A percentile compares a stretch with the other conserved stretches of the same genome.
These are phyloP conservation scores for Apodemia zela DNA, from an alignment of 2,888 invertebrate genomes.

Conservation along the genomic window DNA sequence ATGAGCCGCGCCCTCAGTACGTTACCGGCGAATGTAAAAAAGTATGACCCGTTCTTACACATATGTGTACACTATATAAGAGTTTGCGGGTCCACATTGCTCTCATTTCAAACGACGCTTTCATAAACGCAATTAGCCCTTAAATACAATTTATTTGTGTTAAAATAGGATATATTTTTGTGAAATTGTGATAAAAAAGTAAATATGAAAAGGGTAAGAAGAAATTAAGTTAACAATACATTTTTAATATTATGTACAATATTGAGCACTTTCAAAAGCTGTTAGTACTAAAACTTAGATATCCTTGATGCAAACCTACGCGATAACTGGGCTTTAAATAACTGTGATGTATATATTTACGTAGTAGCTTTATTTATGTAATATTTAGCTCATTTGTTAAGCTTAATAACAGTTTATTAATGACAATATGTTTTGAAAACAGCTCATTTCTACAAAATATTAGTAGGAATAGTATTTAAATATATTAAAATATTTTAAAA, in stretches of 20 bases:
- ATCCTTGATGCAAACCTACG: constrained; percentile 7
- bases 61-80: constrained; percentile 78
- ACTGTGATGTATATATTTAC: background rate
- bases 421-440: too few species aligned
- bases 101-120: constrained; percentile 77
- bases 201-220: constrained; percentile 63
- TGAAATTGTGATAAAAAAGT: constrained; percentile 26
- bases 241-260: background rate
- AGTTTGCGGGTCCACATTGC: constrained; percentile 69
- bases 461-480: too few species aligned
- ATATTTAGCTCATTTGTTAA: too few species aligned
- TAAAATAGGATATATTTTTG: constrained; percentile 27
- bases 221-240: constrained; percentile 1
- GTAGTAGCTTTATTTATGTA: background rate
- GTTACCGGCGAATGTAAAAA: constrained; percentile 71
- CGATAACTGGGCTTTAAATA: background rate
- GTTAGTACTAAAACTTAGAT: background rate
- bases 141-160: constrained; percentile 23
- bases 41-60: constrained; percentile 77
- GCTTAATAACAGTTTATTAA: too few species aligned
- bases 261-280: background rate
- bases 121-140: constrained; percentile 61
- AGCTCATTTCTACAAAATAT: too few species aligned
- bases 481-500: too few species aligned
- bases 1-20: constrained; percentile 64